Conservation (phyloP, 2,797 vertebrate species). For the Delichon dasypus region DNA sequence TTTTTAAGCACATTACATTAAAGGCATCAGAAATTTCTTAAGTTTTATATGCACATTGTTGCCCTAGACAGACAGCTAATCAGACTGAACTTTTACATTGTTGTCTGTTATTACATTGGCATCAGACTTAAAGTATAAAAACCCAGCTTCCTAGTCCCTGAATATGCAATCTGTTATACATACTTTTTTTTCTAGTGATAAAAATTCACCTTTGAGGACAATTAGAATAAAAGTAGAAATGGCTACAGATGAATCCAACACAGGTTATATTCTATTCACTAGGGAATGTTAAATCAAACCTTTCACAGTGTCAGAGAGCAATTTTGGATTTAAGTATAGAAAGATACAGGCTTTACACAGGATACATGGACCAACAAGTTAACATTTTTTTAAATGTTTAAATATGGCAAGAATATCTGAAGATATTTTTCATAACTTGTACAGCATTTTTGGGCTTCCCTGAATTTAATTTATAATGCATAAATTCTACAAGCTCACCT, state of each 20-base stretch:
- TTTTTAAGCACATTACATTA: neutral
- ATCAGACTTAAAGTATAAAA: neutral
- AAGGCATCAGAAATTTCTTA: neutral
- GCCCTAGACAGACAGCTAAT: neutral
- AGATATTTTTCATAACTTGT: neutral
- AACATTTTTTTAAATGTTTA: neutral
- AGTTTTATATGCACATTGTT: neutral
- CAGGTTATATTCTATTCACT: neutral
- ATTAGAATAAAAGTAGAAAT: neutral
- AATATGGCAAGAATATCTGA: neutral
- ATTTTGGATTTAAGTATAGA: neutral
- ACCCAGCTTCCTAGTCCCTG: neutral
- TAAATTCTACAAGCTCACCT: neutral
- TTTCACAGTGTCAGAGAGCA: neutral
- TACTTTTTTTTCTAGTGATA: neutral
- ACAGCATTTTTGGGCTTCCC: neutral
- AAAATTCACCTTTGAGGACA: neutral
- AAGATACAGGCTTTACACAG: neutral
- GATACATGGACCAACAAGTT: neutral
- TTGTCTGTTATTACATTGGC: neutral
- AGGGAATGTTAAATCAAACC: neutral
- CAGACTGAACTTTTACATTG: neutral
- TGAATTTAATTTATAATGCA: neutral
- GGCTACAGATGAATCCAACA: neutral
- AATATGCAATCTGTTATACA: neutral